Percentiles rank a stretch among this genome's conserved stretches.
phyloP scores from a whole-genome alignment of 2,113 vertebrate species.

The Nerophis ophidion region DNA sequence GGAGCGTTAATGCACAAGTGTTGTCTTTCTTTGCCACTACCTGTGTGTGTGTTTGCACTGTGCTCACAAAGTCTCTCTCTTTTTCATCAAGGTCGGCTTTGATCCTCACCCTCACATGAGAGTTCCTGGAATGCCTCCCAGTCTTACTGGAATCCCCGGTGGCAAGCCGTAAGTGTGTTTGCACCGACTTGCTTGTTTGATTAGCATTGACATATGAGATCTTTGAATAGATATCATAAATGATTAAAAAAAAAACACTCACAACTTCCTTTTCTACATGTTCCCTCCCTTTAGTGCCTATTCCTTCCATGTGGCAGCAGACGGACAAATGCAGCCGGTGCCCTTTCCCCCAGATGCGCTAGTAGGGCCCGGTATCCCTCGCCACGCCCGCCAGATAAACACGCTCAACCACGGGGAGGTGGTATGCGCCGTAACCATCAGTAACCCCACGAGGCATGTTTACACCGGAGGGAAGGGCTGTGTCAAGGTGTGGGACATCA shows the following conservation, averaged over 20 bases:
- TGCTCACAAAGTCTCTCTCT: constrained; percentile 29
- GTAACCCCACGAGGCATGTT: constrained; percentile 92
- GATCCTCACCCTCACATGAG: constrained; percentile 93
- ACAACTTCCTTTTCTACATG: not conserved
- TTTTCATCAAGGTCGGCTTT: constrained; percentile 80
- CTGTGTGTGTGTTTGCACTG: constrained; percentile 29
- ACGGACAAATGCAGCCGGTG: constrained; percentile 95
- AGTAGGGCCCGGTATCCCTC: constrained; percentile 88
- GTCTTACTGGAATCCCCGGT: constrained; percentile 88
- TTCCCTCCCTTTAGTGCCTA: constrained; percentile 74
- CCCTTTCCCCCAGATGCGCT: constrained; percentile 92
- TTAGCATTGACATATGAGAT: not conserved
- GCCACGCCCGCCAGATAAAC: constrained; percentile 95
- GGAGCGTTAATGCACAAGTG: constrained; percentile 39
- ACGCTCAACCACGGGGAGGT: constrained; percentile 92
- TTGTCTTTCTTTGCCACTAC: constrained; percentile 24
- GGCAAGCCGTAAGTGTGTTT: constrained; percentile 87
- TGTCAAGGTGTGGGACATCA: constrained; percentile 98
- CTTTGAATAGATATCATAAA: not conserved
- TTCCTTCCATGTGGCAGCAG: constrained; percentile 91
- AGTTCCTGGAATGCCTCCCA: constrained; percentile 83
- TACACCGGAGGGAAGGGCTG: constrained; percentile 96
- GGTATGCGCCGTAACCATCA: constrained; percentile 95
- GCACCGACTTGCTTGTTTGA: constrained; percentile 5
- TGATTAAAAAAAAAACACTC: not conserved